These are phyloP conservation scores for Rhizomys pruinosus DNA, from an alignment of 2,113 vertebrate species.

Conservation along the genomic window DNA sequence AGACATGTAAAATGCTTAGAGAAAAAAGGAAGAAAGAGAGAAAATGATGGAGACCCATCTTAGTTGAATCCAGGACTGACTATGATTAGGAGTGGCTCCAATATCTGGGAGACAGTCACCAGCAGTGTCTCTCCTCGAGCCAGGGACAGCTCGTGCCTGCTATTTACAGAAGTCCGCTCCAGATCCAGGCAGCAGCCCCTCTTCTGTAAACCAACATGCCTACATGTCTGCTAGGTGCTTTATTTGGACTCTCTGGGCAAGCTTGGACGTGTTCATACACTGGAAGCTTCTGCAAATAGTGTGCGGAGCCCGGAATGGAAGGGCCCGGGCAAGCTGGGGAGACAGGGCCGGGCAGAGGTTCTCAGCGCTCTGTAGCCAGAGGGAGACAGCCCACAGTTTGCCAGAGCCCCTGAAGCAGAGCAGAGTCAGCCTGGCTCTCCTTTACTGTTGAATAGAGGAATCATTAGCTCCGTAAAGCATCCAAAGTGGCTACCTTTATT, in stretches of 20 bases:
- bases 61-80: background rate
- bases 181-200: background rate
- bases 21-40: background rate
- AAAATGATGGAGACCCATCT: background rate
- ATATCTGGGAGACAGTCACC: background rate
- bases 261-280: conserved; percentile 66
- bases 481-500: background rate
- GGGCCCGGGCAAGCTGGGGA: background rate
- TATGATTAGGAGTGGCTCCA: background rate
- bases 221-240: conserved; percentile 47
- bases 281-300: conserved; percentile 74
- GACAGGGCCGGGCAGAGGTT: conserved; percentile 35
- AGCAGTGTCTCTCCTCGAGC: background rate
- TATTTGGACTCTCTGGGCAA: conserved; percentile 77
- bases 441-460: background rate
- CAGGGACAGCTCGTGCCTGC: background rate
- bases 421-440: background rate
- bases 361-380: background rate
- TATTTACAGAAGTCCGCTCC: conserved; percentile 57
- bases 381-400: background rate
- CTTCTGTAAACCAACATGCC: conserved; percentile 15
- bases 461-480: background rate
- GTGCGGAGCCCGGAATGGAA: conserved; percentile 71
- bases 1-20: background rate
- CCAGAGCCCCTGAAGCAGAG: conserved; percentile 9